Evolutionary conservation across 2,797 vertebrate genomes (phyloP), one percentile per base, ranked within the genome.

Genomic region (Manis crassicaudata): DNA sequence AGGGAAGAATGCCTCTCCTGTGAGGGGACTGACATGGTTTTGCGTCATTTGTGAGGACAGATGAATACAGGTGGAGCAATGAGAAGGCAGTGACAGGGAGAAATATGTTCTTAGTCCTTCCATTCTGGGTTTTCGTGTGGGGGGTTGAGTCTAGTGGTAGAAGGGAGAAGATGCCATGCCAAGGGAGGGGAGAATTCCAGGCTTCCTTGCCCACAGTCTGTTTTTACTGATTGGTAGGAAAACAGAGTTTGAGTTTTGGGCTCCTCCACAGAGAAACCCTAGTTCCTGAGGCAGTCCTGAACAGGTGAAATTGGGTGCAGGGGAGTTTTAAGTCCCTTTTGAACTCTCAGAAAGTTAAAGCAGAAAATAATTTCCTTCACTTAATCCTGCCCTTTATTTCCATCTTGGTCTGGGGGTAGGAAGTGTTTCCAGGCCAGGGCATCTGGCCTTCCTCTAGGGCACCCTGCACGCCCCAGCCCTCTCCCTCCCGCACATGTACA

Each of bases 341-440:
- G 63, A 91, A 84, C 72, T 95, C 52, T 73, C 8, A 50, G 87
- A 85, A 79, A 83, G 73, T 80, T 95, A 91, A 92, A 95, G 62
- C 67, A 94, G 92, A 58, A 92, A 94, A 95, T 50, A 88, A 93
- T 92, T 58, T 95, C 79, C 65, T 87, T 94, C 88, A 91, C 62
- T 52, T 89, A 54, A 94, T 80, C 54, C 23, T 67, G 88, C 46
- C 60, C 80, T 92, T 94, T 95, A 83, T 89, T 94, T 72, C 85
- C 72, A 27, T 63, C 32, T 92, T 43, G 32, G 46, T 80, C 76
- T 73, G 35, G 25, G 32, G 37, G 77, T 13, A 92, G 76, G 83
- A 94, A 84, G 56, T 88, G 70, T 37, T 80, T 89, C 63, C 25
- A 76, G 87, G 86, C 80, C 88, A 83, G 50, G 88, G 60, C 90